Percentiles rank a stretch among this genome's conserved stretches.
These are phyloP conservation scores for Eurytoma californica DNA, from an alignment of 2,888 invertebrate genomes.

Conservation along the genomic window DNA sequence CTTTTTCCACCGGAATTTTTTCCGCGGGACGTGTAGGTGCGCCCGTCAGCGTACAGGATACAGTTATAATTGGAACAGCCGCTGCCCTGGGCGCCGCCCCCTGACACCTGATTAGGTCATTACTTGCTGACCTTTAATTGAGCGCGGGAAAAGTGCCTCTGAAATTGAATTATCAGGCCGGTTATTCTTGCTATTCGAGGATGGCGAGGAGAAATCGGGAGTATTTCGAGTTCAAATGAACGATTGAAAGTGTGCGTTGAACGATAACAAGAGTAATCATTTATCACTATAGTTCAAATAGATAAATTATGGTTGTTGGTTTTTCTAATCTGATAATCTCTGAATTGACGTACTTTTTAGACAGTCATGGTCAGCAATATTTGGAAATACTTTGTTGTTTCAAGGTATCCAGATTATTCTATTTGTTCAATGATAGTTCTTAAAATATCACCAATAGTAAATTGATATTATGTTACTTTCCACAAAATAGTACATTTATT, in stretches of 20 bases:
- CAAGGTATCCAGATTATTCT: too few species aligned
- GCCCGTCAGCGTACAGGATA: neutral
- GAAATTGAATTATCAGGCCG: constrained; percentile 34
- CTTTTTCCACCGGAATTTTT: constrained; percentile 30
- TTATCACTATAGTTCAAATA: constrained; percentile 22
- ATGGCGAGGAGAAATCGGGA: neutral
- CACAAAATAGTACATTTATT: too few species aligned
- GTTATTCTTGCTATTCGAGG: constrained; percentile 10
- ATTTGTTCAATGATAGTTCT: too few species aligned
- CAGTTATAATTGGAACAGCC: constrained; percentile 40
- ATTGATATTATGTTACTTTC: too few species aligned
- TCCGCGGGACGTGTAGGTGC: neutral
- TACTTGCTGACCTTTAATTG: constrained; percentile 1
- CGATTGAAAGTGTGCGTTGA: neutral
- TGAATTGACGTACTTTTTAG: too few species aligned
- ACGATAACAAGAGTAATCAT: neutral
- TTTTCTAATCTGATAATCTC: constrained; percentile 4
- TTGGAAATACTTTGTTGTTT: too few species aligned
- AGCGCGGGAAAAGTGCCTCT: neutral
- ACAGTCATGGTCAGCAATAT: too few species aligned
- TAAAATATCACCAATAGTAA: too few species aligned
- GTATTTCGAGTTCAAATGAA: neutral
- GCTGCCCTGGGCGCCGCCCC: neutral
- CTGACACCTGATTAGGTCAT: constrained; percentile 2
- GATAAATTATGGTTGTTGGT: constrained; percentile 4